Conservation (phyloP, 2,888 invertebrate genomes). For the Ichneumoninae sp. region DNA sequence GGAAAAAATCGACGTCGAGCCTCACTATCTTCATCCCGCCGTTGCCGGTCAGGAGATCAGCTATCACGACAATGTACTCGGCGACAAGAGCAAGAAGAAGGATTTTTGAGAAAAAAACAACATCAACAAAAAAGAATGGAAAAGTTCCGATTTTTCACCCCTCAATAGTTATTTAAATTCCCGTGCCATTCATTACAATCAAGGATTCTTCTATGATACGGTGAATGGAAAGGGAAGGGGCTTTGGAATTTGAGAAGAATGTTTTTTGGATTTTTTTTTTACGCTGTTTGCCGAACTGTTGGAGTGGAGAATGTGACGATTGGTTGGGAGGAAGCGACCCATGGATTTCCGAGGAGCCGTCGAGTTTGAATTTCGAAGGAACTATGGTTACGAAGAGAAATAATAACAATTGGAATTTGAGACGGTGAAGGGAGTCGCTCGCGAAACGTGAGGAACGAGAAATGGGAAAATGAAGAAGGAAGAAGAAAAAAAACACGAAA, state of each 20-base stretch:
- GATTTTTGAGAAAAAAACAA: slow-evolving; percentile 73
- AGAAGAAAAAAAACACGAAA: slow-evolving; percentile 45
- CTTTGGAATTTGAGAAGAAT: not conserved
- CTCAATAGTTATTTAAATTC: slow-evolving; percentile 5
- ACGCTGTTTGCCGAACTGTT: slow-evolving; percentile 46
- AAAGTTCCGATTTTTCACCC: not conserved
- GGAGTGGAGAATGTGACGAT: slow-evolving; percentile 16
- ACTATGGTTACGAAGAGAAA: not conserved
- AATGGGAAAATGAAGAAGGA: slow-evolving; percentile 39
- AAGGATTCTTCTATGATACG: slow-evolving; percentile 3
- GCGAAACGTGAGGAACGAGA: slow-evolving; percentile 19
- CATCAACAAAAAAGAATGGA: not conserved
- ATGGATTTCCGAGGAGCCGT: not conserved
- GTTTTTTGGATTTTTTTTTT: slow-evolving; percentile 39
- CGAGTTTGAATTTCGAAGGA: slow-evolving; percentile 5
- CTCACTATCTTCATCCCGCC: slow-evolving; percentile 87
- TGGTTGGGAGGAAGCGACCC: not conserved
- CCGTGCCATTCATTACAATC: slow-evolving; percentile 16
- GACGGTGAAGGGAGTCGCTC: not conserved
- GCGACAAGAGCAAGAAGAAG: slow-evolving; percentile 81
- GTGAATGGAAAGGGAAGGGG: not conserved
- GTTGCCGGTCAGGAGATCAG: slow-evolving; percentile 87
- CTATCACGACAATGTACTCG: slow-evolving; percentile 83
- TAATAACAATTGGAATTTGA: slow-evolving; percentile 46
- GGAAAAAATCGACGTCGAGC: slow-evolving; percentile 87